Base-by-base conservation (phyloP, 2,888 invertebrate species). In the Syrista parreyssii region DNA sequence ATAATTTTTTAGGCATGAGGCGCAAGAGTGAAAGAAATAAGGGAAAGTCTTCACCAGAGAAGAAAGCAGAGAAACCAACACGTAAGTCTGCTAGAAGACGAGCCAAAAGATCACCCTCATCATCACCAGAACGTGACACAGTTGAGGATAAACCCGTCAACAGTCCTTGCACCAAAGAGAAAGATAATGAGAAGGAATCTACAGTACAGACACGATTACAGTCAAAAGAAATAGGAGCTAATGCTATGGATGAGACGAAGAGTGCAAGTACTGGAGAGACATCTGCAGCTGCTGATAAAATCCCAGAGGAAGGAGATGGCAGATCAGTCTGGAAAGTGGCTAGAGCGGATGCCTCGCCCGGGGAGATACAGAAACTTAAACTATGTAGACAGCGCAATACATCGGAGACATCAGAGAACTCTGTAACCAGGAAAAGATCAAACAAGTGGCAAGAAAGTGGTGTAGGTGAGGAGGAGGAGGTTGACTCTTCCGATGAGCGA, bases 11-110 rank as follows among this genome's bases (percentile, higher is more conserved):
- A 89, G 89, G 87, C 83, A 96, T 96, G 96, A 95, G 96, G 90
- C 95, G 96, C 85, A 96, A 96, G 92, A 96, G 94, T 92, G 95
- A 93, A 90, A 93, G 93, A 88, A 95, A 94, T 89, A 95, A 95
- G 90, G 91, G 94, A 11, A 95, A 95, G 89, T 90, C 93, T 87
- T 94, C 95, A 74, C 94, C 95, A 71, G 95, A 95, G 82, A 94
- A 94, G 88, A 93, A 94, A 83, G 85, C 92, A 68, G 94, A 94
- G 79, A 94, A 93, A 85, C 89, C 91, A 75, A 94, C 93, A 84
- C 93, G 92, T 76, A 93, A 92, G 80, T 93, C 92, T 86, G 93
- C 93, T 73, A 91, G 87, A 81, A 92, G 92, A 86, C 93, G 93
- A 86, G 93, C 92, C 84, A 94, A 93, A 89, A 93, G 92, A 80